Percentiles rank a stretch among this genome's conserved stretches.
These are phyloP conservation scores for Calypte anna DNA, from an alignment of 2,113 vertebrate genomes.

Conservation along the genomic window DNA sequence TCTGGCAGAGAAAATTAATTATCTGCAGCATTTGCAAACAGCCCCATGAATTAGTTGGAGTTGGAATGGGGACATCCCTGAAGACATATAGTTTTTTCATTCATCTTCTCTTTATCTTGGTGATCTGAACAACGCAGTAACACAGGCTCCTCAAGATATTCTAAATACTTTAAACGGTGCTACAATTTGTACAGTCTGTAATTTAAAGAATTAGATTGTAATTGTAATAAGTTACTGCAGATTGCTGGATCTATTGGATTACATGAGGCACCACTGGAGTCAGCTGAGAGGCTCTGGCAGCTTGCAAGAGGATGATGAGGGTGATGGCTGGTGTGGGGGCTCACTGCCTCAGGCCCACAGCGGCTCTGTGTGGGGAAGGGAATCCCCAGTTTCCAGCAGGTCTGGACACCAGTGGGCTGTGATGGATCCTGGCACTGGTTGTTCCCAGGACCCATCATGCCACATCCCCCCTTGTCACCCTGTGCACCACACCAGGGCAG, in stretches of 20 bases:
- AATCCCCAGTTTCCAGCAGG: neutral
- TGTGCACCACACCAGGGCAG: accelerated
- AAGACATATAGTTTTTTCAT: slow-evolving; percentile 24
- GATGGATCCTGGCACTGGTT: accelerated
- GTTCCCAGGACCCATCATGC: neutral
- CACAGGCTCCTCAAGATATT: slow-evolving; percentile 28
- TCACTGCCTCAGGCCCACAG: no score
- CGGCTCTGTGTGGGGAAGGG: neutral
- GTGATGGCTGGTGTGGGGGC: no score
- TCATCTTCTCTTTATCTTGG: slow-evolving; percentile 33
- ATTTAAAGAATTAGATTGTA: slow-evolving; percentile 25
- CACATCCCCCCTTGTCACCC: neutral
- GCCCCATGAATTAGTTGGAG: neutral
- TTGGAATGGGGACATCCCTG: slow-evolving; percentile 12
- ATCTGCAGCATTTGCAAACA: neutral
- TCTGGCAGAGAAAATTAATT: slow-evolving; percentile 12
- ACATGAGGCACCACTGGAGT: neutral
- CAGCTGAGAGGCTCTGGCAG: neutral
- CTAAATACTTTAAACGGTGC: neutral
- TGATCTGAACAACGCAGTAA: slow-evolving; percentile 2
- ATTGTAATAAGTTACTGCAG: neutral
- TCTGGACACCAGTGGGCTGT: neutral
- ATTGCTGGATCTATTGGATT: neutral
- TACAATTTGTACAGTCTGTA: slow-evolving; percentile 24
- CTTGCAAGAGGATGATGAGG: neutral